Evolutionary conservation across 2,888 invertebrate genomes (phyloP), one percentile per base, ranked within the genome.

Genomic region (Anodontia alba): DNA sequence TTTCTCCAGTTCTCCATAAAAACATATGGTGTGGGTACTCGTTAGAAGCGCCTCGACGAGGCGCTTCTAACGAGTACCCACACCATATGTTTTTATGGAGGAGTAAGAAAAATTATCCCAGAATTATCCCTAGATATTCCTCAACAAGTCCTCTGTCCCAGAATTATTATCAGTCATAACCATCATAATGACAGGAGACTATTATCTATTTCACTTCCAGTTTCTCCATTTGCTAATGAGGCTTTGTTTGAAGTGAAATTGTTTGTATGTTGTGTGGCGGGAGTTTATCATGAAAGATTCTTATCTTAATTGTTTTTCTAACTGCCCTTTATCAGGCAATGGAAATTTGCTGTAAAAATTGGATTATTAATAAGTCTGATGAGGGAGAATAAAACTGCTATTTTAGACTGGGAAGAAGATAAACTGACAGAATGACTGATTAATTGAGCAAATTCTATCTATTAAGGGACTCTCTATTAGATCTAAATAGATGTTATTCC

Each of bases 101-200:
- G n/a, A n/a, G n/a, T n/a, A n/a, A n/a, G n/a, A n/a, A n/a, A n/a
- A n/a, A n/a, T n/a, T n/a, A n/a, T n/a, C n/a, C n/a, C n/a, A n/a
- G n/a, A n/a, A n/a, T n/a, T n/a, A n/a, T n/a, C n/a, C n/a, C n/a
- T n/a, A n/a, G n/a, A n/a, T n/a, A n/a, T n/a, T n/a, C n/a, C n/a
- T n/a, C n/a, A n/a, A n/a, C n/a, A n/a, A n/a, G n/a, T n/a, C n/a
- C n/a, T n/a, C n/a, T n/a, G n/a, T n/a, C n/a, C 33, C 62, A 31
- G 33, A 62, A 17, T 17, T 31, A 17, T 62, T 62, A 62, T 62
- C 62, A 62, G 12, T 20, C 7, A 17, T 33, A 33, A 62, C 23
- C 5, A 62, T 62, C 62, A 62, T 62, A 62, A 62, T 62, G 62
- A 62, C 62, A 62, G 62, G 62, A 62, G 62, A 62, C 33, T 29